A percentile compares a stretch with the other conserved stretches of the same genome.
Evolutionary conservation across 2,888 invertebrate genomes (phyloP).

Genomic region (Arctia plantaginis): DNA sequence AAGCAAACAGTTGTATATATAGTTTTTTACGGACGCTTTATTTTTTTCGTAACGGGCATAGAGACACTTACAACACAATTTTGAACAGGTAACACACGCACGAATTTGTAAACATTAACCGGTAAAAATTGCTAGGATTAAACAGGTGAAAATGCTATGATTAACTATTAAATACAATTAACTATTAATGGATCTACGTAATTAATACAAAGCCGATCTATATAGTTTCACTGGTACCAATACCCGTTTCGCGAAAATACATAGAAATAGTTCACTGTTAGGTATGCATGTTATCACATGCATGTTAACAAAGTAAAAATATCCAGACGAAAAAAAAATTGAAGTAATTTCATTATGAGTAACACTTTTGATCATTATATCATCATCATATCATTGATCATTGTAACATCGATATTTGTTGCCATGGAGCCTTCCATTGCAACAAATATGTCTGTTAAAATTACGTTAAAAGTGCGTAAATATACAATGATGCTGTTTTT

Average conservation of each 20-base stretch:
- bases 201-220: constrained; percentile 24
- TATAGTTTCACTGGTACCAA: constrained; percentile 24
- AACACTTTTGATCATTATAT: too few relatives aligned
- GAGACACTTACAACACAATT: constrained; percentile 10
- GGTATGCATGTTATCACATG: too few relatives aligned
- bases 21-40: neutral
- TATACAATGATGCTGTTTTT: neutral
- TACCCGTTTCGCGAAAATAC: constrained; percentile 23
- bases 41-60: neutral
- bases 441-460: too few relatives aligned
- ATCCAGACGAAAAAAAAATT: neutral
- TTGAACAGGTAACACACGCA: constrained; percentile 36
- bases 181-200: constrained; percentile 36
- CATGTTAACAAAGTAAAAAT: neutral
- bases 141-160: constrained; percentile 43
- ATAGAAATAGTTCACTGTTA: constrained; percentile 31
- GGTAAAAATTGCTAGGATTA: too few relatives aligned
- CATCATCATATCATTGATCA: too few relatives aligned
- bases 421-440: too few relatives aligned
- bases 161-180: constrained; percentile 45
- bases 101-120: constrained; percentile 46
- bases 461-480: too few relatives aligned
- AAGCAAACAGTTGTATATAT: neutral
- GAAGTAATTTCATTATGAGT: too few relatives aligned
- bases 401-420: too few relatives aligned